Conservation (phyloP, 2,113 vertebrate genomes). For the Pachycephala philippinensis region DNA sequence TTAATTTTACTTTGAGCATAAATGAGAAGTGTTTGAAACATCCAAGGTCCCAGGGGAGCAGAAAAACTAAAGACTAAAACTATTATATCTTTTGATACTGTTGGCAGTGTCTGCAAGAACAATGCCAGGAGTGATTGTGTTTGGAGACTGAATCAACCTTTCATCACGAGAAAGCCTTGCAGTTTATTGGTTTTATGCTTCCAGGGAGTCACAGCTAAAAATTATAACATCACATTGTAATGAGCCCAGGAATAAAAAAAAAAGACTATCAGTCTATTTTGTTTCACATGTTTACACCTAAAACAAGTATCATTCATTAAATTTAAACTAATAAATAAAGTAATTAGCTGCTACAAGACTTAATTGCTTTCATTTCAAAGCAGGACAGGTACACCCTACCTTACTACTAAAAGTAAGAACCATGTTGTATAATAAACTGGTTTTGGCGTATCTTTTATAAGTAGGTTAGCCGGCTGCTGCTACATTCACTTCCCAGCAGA, state of each 20-base stretch:
- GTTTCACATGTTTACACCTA: not conserved
- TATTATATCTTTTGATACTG: not conserved
- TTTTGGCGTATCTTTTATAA: not conserved
- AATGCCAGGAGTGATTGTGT: not conserved
- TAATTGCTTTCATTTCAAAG: not conserved
- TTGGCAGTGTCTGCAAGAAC: not conserved
- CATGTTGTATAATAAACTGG: not conserved
- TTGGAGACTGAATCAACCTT: not conserved
- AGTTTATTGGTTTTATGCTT: not conserved
- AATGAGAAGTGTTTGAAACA: not conserved
- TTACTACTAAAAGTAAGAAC: not conserved
- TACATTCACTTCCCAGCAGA: not conserved
- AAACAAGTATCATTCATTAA: not conserved
- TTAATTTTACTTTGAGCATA: constrained; percentile 18
- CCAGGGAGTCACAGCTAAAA: not conserved
- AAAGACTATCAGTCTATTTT: not conserved
- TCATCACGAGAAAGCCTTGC: not conserved
- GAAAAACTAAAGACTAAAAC: not conserved
- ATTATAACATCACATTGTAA: not conserved
- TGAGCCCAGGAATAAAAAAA: not conserved
- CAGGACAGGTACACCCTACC: not conserved
- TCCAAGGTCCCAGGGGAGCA: not conserved
- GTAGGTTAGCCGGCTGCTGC: not conserved
- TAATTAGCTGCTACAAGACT: not conserved
- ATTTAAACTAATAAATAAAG: not conserved